Evolutionary conservation across 2,113 vertebrate species (phyloP).

Genomic region (Bos indicus): DNA sequence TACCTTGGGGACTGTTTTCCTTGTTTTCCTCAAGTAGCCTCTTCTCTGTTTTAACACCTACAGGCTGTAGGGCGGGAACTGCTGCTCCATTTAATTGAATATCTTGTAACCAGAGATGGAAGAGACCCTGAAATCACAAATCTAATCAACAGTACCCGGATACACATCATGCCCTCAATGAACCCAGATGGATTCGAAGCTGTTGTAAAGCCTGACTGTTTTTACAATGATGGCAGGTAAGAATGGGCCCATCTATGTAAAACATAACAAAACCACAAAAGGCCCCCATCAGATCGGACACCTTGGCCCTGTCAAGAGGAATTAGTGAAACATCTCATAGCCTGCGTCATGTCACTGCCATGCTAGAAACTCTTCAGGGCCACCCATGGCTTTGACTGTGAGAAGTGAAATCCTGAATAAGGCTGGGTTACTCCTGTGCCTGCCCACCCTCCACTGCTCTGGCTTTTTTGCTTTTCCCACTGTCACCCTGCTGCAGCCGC

Average conservation of each 20-base stretch:
- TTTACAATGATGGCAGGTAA: constrained; percentile 86
- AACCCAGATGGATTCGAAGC: constrained; percentile 96
- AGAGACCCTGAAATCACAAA: constrained; percentile 80
- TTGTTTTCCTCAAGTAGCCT: background rate
- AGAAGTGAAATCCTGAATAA: background rate
- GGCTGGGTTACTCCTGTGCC: background rate
- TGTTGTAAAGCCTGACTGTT: constrained; percentile 78
- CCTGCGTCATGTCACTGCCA: fast-evolving
- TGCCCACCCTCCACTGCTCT: background rate
- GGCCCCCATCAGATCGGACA: background rate
- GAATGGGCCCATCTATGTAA: background rate
- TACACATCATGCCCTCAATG: constrained; percentile 96
- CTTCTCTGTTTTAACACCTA: constrained; percentile 10
- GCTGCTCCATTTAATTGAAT: constrained; percentile 90
- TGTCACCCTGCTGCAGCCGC: fast-evolving
- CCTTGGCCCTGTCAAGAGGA: background rate
- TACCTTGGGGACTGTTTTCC: background rate
- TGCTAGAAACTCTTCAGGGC: background rate
- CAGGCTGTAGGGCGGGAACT: constrained; percentile 92
- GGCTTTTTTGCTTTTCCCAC: fast-evolving
- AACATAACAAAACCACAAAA: background rate
- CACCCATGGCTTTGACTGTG: background rate
- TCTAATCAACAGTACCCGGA: constrained; percentile 86
- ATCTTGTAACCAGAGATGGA: constrained; percentile 85
- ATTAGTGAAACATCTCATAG: background rate